These are phyloP conservation scores for Sussaba pulchella DNA, from an alignment of 2,888 invertebrate genomes.

Conservation along the genomic window DNA sequence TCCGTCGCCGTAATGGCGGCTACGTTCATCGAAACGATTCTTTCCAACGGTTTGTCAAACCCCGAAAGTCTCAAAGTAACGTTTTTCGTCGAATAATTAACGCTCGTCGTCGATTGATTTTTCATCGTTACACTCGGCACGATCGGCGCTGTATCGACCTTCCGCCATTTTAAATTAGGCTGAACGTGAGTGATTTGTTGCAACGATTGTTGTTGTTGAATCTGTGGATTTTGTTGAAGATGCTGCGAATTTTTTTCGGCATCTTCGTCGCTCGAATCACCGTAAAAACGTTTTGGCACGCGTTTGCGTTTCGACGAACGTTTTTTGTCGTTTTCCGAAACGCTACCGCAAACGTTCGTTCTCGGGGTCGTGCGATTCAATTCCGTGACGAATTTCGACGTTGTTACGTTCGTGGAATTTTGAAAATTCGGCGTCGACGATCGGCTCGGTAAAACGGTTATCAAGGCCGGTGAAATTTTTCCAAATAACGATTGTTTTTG, in stretches of 20 bases:
- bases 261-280: constrained; percentile 95
- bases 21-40: constrained; percentile 67
- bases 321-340: constrained; percentile 88
- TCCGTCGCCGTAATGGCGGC: constrained; percentile 80
- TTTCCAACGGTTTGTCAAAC: constrained; percentile 59
- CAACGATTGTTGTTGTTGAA: constrained; percentile 45
- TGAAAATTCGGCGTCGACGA: constrained; percentile 72
- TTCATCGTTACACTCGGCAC: constrained; percentile 49
- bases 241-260: constrained; percentile 87
- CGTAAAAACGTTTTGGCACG: constrained; percentile 94
- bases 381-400: constrained; percentile 33
- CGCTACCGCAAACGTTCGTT: constrained; percentile 77
- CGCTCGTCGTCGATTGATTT: constrained; percentile 43
- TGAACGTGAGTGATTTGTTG: constrained; percentile 67
- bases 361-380: constrained; percentile 51
- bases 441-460: constrained; percentile 69
- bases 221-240: constrained; percentile 36
- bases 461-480: constrained; percentile 65
- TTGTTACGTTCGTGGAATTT: constrained; percentile 63
- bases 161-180: constrained; percentile 88
- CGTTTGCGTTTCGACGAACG: constrained; percentile 92
- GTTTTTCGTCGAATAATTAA: constrained; percentile 63
- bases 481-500: constrained; percentile 73
- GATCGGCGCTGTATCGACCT: constrained; percentile 87
- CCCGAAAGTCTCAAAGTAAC: constrained; percentile 56